Evolutionary conservation across 2,113 vertebrate genomes (phyloP).

Genomic region (Taurulus bubalis): DNA sequence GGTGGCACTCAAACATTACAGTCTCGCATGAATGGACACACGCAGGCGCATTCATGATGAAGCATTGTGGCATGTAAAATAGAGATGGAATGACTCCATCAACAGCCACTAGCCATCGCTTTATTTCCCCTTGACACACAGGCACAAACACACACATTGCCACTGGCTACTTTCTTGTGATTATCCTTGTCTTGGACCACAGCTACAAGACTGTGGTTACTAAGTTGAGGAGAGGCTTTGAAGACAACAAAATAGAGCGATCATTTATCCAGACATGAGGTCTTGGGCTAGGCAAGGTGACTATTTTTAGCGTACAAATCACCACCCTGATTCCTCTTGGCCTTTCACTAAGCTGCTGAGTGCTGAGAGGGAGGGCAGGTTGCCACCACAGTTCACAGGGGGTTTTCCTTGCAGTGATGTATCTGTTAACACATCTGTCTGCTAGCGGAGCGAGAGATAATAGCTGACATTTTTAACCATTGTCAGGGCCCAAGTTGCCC

Average conservation of each 20-base stretch:
- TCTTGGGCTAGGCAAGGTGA: constrained; percentile 44
- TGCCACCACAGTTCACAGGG: constrained; percentile 63
- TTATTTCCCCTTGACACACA: not conserved
- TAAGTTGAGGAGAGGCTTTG: constrained; percentile 19
- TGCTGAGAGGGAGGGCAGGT: constrained; percentile 68
- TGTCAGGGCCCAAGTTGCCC: constrained; percentile 2
- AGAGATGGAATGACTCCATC: constrained; percentile 5
- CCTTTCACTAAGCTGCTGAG: constrained; percentile 79
- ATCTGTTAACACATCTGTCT: constrained; percentile 67
- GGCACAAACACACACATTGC: not conserved
- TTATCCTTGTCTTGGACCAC: not conserved
- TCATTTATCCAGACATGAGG: constrained; percentile 62
- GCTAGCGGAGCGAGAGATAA: constrained; percentile 37
- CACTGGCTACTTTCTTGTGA: not conserved
- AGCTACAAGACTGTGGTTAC: constrained; percentile 13
- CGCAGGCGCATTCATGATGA: not conserved
- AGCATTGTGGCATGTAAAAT: not conserved
- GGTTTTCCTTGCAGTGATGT: constrained; percentile 65
- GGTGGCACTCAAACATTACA: constrained; percentile 13
- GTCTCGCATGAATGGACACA: constrained; percentile 10
- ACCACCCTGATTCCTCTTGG: constrained; percentile 72
- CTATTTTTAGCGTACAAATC: constrained; percentile 79
- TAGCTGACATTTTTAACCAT: constrained; percentile 35
- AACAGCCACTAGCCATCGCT: not conserved
- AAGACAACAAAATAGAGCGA: constrained; percentile 51